Evolutionary conservation across 2,888 invertebrate genomes (phyloP).

Genomic region (Morinoia aosen): DNA sequence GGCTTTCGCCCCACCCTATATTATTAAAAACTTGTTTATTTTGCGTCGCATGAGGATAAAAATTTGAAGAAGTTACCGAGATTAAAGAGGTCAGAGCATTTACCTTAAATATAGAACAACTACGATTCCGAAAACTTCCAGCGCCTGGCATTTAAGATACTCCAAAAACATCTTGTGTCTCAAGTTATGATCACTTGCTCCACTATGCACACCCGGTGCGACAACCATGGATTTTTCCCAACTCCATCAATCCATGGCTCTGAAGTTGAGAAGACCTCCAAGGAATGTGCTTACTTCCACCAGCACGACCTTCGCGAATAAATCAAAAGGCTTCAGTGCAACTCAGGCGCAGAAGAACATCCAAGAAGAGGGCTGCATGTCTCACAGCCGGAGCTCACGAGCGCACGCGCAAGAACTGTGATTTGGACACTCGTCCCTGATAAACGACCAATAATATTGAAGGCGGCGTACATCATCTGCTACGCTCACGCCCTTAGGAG

Average conservation of each 20-base stretch:
- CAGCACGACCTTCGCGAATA: not conserved
- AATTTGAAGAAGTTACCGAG: not conserved
- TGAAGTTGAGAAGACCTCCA: not conserved
- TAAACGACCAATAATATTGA: not conserved
- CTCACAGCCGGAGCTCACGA: not conserved
- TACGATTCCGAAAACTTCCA: not conserved
- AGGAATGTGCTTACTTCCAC: not conserved
- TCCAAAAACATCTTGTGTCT: not conserved
- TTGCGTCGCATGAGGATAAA: too few species aligned
- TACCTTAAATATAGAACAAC: not conserved
- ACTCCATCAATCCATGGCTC: not conserved
- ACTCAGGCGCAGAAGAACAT: not conserved
- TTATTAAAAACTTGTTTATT: too few species aligned
- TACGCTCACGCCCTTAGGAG: not conserved
- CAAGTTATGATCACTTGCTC: not conserved
- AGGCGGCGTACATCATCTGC: not conserved
- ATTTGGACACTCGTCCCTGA: not conserved
- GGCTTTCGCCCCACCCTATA: too few species aligned
- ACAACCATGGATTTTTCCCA: not conserved
- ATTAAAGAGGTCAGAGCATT: not conserved
- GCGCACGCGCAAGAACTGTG: not conserved
- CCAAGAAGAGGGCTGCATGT: not conserved
- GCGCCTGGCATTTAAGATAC: not conserved
- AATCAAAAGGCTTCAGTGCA: not conserved
- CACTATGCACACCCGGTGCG: not conserved